Percentiles rank a stretch among this genome's conserved stretches.
Conservation (phyloP, 2,113 vertebrate species). For the Mustela lutreola region DNA sequence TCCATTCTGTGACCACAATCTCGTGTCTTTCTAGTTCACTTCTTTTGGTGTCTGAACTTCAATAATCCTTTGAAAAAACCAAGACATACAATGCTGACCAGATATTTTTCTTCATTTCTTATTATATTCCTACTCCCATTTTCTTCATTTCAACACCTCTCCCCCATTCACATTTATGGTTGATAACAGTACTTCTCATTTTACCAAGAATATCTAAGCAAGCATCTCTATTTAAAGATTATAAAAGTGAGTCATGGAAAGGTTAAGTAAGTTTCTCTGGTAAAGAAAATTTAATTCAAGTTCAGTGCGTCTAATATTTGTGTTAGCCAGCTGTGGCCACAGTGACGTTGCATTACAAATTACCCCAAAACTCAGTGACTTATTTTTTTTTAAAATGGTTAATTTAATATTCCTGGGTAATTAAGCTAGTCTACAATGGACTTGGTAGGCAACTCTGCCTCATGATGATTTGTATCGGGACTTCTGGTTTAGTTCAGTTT, state of each 20-base stretch:
- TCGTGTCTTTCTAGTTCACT: neutral
- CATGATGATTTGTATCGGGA: rapidly evolving
- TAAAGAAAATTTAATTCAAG: neutral
- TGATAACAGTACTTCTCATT: neutral
- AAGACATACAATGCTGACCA: rapidly evolving
- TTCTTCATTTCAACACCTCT: neutral
- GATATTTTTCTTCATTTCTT: neutral
- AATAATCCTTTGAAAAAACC: neutral
- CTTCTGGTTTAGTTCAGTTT: neutral
- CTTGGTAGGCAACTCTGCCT: neutral
- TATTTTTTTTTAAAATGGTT: neutral
- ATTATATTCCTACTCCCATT: neutral
- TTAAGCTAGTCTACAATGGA: neutral
- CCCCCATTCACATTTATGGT: neutral
- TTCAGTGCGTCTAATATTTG: neutral
- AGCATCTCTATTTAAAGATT: neutral
- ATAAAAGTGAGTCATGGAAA: neutral
- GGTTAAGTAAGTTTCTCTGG: neutral
- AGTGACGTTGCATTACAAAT: neutral
- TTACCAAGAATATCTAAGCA: neutral
- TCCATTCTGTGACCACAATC: neutral
- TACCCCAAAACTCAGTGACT: neutral
- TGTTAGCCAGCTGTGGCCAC: neutral
- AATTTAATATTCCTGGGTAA: neutral
- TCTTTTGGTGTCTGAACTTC: neutral